Base-by-base conservation (phyloP, 2,888 invertebrate species). In the Stenolophus ochropezus region DNA sequence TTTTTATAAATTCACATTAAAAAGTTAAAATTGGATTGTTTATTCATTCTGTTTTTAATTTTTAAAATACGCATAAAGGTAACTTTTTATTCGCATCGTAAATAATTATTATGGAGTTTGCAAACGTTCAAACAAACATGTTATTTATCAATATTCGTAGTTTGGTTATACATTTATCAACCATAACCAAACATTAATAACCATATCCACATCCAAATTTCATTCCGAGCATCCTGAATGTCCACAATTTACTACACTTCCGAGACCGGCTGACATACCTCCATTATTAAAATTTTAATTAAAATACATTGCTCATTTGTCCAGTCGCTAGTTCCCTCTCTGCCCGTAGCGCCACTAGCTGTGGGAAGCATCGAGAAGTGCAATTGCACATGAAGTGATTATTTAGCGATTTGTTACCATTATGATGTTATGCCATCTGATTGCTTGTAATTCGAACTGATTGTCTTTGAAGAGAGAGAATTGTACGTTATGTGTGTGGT, bases 241-340 rank as follows among this genome's bases (percentile, higher is more conserved):
- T 56, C 1, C 11, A 61, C 11, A 61, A 61, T 61, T 61, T 61
- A 61, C 25, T 61, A 14, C 61, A 61, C 61, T 14, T 61, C 61
- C 61, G 61, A 25, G 61, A 61, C 61, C 11, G 0, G n/a, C 4
- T 61, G 25, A 61, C 25, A 25, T 61, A 4, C 3, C 5, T 61
- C 11, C 61, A 61, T 61, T 61, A 61, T 61, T 61, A 61, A 61
- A 61, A 61, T 61, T 61, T 61, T 61, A 61, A 61, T 61, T 61
- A 61, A 61, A 61, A 61, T 61, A 21, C 61, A 61, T 61, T 25
- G 61, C 61, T 25, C 25, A 25, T 61, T 61, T 25, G 23, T 23
- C 61, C 11, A 11, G 20, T 5, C 3, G 1, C 14, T 25, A 4
- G 21, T 61, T 61, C 61, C 4, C 25, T 25, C 61, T 61, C 25